Evolutionary conservation across 2,113 vertebrate species (phyloP), one percentile per base, ranked within the genome.

Genomic region (Ceyx margarethae): DNA sequence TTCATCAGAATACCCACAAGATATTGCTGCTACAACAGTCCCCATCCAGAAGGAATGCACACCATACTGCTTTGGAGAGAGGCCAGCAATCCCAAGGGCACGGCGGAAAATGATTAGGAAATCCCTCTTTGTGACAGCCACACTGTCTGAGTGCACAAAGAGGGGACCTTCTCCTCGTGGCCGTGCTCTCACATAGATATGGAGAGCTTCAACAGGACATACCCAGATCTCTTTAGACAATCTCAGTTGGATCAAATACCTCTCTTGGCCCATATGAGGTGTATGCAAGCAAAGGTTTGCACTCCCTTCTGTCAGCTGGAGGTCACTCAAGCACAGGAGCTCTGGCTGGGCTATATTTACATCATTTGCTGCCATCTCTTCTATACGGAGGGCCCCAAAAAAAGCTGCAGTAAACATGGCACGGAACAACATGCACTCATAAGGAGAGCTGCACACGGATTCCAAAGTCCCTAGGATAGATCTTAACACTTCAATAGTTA

Each of bases 351-450:
- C 35, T 19, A 0, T 31, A 4, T 53, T 75, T 51, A 3, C n/a
- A 14, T 22, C 15, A n/a, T 37, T 61, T 54, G 13, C 15, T 57
- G 85, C 91, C 40, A 96, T 78, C 15, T 96, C 88, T 69, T 91
- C 72, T 46, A 89, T 46, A 11, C 2, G 29, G 23, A 96, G 88
- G 1, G 50, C 84, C 28, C 67, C 91, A n/a, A 85, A 92, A 86
- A 93, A 96, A 45, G 86, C 72, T 45, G 91, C 54, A 10, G 73
- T 94, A 80, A 95, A 96, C 61, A 91, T 62, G 26, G 94, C 91
- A 85, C 12, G 29, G 23, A 94, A 96, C 61, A 94, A 23, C 5
- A 91, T 1, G 28, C 79, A 85, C 9, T 96, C 95, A 14, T 94
- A 95, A 51, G 87, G 77, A 81, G 13, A 90, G 21, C 35, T 53